A percentile compares a stretch with the other conserved stretches of the same genome.
These are phyloP conservation scores for Perognathus longimembris DNA, from an alignment of 2,113 vertebrate genomes.

Conservation along the genomic window DNA sequence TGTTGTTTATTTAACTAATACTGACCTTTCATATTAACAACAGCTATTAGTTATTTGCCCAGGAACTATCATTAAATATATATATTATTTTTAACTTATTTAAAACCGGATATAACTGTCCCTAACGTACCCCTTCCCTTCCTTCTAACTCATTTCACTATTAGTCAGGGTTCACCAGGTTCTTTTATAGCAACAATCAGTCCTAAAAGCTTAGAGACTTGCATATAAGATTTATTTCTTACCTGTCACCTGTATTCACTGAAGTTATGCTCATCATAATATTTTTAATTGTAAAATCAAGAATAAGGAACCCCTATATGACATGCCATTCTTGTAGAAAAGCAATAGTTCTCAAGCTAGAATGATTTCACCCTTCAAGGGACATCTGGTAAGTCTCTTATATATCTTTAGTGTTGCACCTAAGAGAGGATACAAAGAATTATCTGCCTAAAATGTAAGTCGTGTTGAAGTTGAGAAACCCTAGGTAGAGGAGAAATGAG, in stretches of 20 bases:
- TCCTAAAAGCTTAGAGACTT: neutral
- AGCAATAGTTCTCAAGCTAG: neutral
- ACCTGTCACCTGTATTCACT: neutral
- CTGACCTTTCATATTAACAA: slow-evolving; percentile 7
- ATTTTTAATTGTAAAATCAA: neutral
- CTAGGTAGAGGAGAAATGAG: neutral
- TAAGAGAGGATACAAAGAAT: neutral
- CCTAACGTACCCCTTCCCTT: neutral
- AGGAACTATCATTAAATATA: slow-evolving; percentile 16
- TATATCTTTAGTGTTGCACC: neutral
- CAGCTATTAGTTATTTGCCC: neutral
- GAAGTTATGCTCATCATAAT: neutral
- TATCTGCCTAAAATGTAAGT: neutral
- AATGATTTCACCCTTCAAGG: neutral
- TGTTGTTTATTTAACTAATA: neutral
- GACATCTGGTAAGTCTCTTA: neutral
- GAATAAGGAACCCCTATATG: neutral
- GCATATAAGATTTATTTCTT: neutral
- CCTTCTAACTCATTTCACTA: neutral
- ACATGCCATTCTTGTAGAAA: neutral
- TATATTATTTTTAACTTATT: neutral
- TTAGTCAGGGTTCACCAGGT: neutral
- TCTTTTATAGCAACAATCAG: neutral
- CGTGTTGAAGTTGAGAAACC: neutral
- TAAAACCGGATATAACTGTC: neutral